Evolutionary conservation across 2,888 invertebrate genomes (phyloP).

Genomic region (Diarsia dahlii): DNA sequence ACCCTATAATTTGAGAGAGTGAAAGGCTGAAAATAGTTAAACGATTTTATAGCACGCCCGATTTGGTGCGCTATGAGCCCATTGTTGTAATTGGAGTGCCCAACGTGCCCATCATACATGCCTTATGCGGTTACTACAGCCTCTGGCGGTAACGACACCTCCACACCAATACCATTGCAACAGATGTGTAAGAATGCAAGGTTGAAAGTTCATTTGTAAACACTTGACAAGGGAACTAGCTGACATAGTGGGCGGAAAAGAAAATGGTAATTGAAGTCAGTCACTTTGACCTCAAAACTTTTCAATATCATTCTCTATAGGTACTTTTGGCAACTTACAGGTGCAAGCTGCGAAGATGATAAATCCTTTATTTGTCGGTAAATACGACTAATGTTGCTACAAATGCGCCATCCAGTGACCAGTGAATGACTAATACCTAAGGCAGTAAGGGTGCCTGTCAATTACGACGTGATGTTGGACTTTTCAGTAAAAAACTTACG

Average conservation of each 20-base stretch:
- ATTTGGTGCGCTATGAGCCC: conserved; percentile 13
- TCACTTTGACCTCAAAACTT: not conserved
- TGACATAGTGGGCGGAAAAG: not conserved
- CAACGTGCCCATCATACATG: conserved; percentile 17
- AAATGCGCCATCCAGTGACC: not conserved
- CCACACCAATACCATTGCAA: conserved; percentile 25
- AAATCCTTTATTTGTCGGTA: too few relatives aligned
- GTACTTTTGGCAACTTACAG: too few relatives aligned
- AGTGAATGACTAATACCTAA: not conserved
- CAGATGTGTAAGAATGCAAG: conserved; percentile 6
- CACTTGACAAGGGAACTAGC: conserved; percentile 9
- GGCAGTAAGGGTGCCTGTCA: too few relatives aligned
- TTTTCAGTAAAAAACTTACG: conserved; percentile 71
- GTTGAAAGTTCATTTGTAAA: conserved; percentile 26
- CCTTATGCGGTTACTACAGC: conserved; percentile 42
- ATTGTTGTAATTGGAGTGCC: conserved; percentile 30
- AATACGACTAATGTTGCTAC: not conserved
- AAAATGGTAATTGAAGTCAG: not conserved
- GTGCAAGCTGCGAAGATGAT: too few relatives aligned
- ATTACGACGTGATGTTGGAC: too few relatives aligned
- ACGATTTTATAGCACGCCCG: conserved; percentile 2
- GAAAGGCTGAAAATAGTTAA: conserved; percentile 31
- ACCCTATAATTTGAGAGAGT: not conserved
- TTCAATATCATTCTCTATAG: not conserved
- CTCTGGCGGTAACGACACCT: conserved; percentile 45